phyloP scores from a whole-genome alignment of 2,113 vertebrate genomes.

The Camelus dromedarius region DNA sequence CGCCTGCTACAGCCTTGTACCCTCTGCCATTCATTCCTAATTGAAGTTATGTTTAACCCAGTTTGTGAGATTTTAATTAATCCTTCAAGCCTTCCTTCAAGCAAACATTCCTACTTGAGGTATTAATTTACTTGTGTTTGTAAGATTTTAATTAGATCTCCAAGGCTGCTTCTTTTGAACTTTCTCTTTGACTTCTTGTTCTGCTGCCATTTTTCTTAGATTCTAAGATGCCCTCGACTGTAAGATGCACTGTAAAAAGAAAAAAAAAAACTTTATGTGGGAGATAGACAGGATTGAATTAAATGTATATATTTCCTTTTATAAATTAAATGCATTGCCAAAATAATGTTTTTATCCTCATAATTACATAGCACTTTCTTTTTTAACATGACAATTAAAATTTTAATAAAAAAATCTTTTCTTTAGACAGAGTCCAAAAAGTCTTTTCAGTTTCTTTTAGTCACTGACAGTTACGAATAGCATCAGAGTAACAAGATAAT shows the following conservation, averaged over 20 bases:
- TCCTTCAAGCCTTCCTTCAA: slow-evolving; percentile 73
- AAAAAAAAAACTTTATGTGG: background rate
- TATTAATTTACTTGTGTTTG: slow-evolving; percentile 64
- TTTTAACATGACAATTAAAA: background rate
- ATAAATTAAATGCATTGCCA: slow-evolving; percentile 22
- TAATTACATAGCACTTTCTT: slow-evolving; percentile 11
- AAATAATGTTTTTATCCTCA: background rate
- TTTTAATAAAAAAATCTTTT: background rate
- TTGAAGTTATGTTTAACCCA: slow-evolving; percentile 67
- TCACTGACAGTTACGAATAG: background rate
- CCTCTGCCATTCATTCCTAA: slow-evolving; percentile 46
- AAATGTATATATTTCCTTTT: slow-evolving; percentile 9
- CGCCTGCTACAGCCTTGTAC: background rate
- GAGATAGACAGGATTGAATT: background rate
- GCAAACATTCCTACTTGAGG: slow-evolving; percentile 66
- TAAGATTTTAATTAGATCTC: slow-evolving; percentile 78
- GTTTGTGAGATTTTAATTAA: slow-evolving; percentile 77
- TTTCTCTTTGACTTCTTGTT: slow-evolving; percentile 55
- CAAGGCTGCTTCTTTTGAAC: slow-evolving; percentile 67
- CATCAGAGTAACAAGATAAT: background rate
- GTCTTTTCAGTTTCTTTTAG: background rate
- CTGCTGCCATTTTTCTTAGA: slow-evolving; percentile 53
- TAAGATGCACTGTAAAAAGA: background rate
- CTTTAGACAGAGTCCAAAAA: background rate
- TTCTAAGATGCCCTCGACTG: slow-evolving; percentile 14